phyloP scores from a whole-genome alignment of 2,113 vertebrate species.

The Phalacrocorax aristotelis region DNA sequence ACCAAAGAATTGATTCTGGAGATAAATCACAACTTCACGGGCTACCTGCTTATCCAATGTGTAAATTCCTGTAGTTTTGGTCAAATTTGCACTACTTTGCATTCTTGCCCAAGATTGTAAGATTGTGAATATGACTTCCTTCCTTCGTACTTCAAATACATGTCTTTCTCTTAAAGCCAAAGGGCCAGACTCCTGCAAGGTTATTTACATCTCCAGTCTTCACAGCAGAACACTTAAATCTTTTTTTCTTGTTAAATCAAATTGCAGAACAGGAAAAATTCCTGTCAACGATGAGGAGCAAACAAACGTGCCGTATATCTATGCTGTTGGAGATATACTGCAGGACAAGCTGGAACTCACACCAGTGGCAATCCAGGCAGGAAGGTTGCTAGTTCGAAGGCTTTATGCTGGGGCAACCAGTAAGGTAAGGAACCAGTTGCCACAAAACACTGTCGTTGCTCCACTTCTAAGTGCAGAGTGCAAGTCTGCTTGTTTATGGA shows the following conservation, averaged over 20 bases:
- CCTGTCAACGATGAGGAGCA: constrained; percentile 81
- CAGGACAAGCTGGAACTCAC: constrained; percentile 80
- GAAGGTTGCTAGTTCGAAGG: constrained; percentile 75
- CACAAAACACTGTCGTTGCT: neutral
- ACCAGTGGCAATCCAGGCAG: constrained; percentile 84
- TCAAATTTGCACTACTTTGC: neutral
- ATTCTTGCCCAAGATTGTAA: neutral
- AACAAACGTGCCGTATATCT: constrained; percentile 81
- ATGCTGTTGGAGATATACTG: constrained; percentile 80
- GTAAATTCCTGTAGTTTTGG: neutral
- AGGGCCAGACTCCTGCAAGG: neutral
- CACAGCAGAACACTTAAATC: neutral
- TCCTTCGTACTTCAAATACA: neutral
- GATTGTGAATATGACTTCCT: neutral
- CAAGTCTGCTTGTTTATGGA: neutral
- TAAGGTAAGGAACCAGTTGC: constrained; percentile 68
- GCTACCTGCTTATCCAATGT: neutral
- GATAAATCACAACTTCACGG: neutral
- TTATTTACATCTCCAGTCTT: neutral
- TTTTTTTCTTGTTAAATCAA: neutral
- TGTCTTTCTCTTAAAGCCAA: neutral
- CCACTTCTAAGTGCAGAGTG: neutral
- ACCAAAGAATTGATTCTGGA: neutral
- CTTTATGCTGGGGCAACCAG: constrained; percentile 72
- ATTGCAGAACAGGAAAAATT: constrained; percentile 81